Base-by-base conservation (phyloP, 35 echinoderm and acorn worm species). In the Eucidaris tribuloides region DNA sequence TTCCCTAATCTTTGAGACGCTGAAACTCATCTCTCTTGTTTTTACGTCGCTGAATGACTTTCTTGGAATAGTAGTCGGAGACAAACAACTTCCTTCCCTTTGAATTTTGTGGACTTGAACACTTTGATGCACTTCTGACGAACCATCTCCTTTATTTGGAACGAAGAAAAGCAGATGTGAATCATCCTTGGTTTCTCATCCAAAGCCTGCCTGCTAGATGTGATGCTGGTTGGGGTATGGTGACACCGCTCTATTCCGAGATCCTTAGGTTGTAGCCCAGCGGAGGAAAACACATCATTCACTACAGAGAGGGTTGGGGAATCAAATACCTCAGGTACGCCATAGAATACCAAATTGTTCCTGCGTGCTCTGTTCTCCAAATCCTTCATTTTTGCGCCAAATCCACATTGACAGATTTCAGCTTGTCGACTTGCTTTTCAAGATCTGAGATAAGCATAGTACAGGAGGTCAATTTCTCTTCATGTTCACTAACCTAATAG, bases 1-100 rank as follows among this genome's bases (percentile, higher is more conserved):
- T 68, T 37, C 63, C 63, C 63, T 68, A 15, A 68, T 68, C 63
- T 68, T 37, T 68, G 27, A 68, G 34, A 37, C 63, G 19, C 63
- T 68, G 24, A 37, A 68, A 33, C 27, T 33, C 27, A 68, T 68
- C 63, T 37, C 24, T 33, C 63, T 68, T 68, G 63, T 3, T 68
- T 68, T 37, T 68, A 33, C 63, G 63, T 37, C 36, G 24, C 34
- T 68, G 5, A 17, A 68, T 29, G 34, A 68, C 63, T 33, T 37
- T 29, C 63, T 68, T 68, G 63, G 63, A 68, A 11, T 33, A 68
- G 34, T 68, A 24, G 24, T 68, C 63, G 30, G 63, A 68, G 27
- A 68, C 63, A 11, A 68, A 11, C 27, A 68, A 7, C 4, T 32
- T 70, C 64, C 19, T 70, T 19, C 64, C 64, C 5, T 70, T n/a